phyloP scores from a whole-genome alignment of 1,140 invertebrate genomes.

The Drosophila kohkoa region DNA sequence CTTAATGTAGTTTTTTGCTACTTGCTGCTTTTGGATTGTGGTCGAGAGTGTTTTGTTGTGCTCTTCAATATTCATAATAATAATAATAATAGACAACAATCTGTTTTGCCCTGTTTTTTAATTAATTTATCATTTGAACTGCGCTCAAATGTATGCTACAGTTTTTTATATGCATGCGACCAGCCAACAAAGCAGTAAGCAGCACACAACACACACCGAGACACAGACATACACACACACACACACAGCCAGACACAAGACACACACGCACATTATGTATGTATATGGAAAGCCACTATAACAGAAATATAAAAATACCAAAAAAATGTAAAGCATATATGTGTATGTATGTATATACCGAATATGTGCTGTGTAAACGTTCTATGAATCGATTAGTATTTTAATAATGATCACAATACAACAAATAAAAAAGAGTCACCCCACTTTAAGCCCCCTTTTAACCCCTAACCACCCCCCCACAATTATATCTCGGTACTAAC shows the following conservation, averaged over 20 bases:
- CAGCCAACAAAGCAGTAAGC: constrained; percentile 59
- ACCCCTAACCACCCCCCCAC: background rate
- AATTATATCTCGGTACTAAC: background rate
- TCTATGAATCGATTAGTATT: constrained; percentile 82
- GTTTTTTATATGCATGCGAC: constrained; percentile 62
- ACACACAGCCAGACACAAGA: constrained; percentile 15
- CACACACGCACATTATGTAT: constrained; percentile 33
- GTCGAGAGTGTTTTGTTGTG: background rate
- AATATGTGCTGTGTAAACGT: constrained; percentile 65
- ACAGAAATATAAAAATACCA: constrained; percentile 24
- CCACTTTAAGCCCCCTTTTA: constrained; percentile 35
- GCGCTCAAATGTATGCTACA: constrained; percentile 76
- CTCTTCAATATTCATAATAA: background rate
- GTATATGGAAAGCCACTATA: constrained; percentile 77
- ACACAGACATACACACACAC: constrained; percentile 16
- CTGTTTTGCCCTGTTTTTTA: background rate
- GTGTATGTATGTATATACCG: constrained; percentile 35
- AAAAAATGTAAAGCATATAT: constrained; percentile 54
- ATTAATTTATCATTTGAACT: background rate
- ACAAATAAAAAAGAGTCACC: constrained; percentile 14
- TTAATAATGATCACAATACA: constrained; percentile 12
- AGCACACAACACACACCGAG: constrained; percentile 34
- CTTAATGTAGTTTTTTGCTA: constrained; percentile 49
- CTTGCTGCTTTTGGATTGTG: constrained; percentile 69
- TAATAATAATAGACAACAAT: no score